phyloP scores from a whole-genome alignment of 2,888 invertebrate species.

The Nudaria mundana region DNA sequence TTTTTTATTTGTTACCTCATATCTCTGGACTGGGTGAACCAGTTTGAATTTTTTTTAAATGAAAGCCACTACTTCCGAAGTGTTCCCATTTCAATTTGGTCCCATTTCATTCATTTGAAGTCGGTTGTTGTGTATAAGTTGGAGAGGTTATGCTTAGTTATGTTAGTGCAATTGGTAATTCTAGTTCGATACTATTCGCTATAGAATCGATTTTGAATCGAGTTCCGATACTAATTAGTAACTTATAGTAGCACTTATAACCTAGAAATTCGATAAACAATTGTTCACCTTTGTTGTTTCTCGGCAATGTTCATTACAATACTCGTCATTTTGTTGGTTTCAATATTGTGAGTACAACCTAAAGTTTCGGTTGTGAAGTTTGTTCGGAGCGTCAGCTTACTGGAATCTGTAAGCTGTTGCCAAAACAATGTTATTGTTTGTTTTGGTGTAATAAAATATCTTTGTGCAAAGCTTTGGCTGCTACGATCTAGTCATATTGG shows the following conservation, averaged over 20 bases:
- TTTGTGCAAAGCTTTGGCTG: conserved; percentile 14
- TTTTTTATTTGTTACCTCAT: too few relatives aligned
- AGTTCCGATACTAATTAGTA: too few relatives aligned
- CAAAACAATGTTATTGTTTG: conserved; percentile 32
- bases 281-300: conserved; percentile 48
- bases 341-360: conserved; percentile 45
- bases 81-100: too few relatives aligned
- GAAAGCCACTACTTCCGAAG: too few relatives aligned
- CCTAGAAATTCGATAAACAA: conserved; percentile 43
- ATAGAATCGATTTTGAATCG: too few relatives aligned
- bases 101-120: too few relatives aligned
- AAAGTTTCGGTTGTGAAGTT: conserved; percentile 37
- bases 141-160: too few relatives aligned
- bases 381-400: conserved; percentile 36
- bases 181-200: too few relatives aligned
- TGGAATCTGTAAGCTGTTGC: conserved; percentile 25
- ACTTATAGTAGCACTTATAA: conserved; percentile 32
- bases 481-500: conserved; percentile 3
- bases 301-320: conserved; percentile 49
- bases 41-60: too few relatives aligned
- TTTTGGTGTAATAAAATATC: conserved; percentile 26
- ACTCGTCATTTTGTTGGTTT: conserved; percentile 48
- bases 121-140: too few relatives aligned
- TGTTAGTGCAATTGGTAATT: too few relatives aligned
- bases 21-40: too few relatives aligned